phyloP scores from a whole-genome alignment of 2,797 vertebrate genomes.

The Eptatretus atami region DNA sequence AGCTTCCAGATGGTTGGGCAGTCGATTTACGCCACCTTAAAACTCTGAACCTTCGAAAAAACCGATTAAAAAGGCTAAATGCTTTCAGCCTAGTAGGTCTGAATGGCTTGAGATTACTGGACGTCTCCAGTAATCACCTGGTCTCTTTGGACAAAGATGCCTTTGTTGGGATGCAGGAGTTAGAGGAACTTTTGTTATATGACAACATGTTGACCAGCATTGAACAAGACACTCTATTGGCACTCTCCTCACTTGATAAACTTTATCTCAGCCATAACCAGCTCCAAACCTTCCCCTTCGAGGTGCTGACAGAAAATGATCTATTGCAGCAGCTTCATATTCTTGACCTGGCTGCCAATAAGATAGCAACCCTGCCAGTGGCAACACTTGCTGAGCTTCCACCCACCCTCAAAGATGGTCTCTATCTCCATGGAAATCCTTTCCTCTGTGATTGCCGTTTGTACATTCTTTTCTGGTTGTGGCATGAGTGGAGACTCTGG shows the following conservation, averaged over 20 bases:
- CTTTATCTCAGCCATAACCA: constrained; percentile 59
- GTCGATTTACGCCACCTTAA: constrained; percentile 23
- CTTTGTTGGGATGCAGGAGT: constrained; percentile 23
- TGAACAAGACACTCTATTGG: constrained; percentile 23
- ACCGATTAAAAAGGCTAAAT: constrained; percentile 20
- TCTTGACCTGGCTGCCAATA: constrained; percentile 60
- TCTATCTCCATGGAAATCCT: constrained; percentile 69
- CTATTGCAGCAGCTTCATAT: constrained; percentile 20
- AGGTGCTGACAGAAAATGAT: constrained; percentile 14
- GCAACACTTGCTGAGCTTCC: constrained; percentile 25
- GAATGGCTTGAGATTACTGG: constrained; percentile 29
- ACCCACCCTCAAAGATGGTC: constrained; percentile 21
- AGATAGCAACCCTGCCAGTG: constrained; percentile 25
- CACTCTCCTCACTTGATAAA: constrained; percentile 21
- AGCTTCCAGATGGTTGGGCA: constrained; percentile 20
- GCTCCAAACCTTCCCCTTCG: constrained; percentile 31
- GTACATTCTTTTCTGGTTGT: constrained; percentile 29
- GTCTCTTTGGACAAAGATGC: constrained; percentile 21
- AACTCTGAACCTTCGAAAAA: constrained; percentile 31
- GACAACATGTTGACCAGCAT: constrained; percentile 33
- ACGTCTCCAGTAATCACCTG: constrained; percentile 52
- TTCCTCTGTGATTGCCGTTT: constrained; percentile 41
- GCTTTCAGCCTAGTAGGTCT: constrained; percentile 26
- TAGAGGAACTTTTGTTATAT: constrained; percentile 49
- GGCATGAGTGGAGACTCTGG: constrained; percentile 27